Percentiles rank a stretch among this genome's conserved stretches.
Evolutionary conservation across 2,797 vertebrate genomes (phyloP).

Genomic region (Aphelocoma californica): DNA sequence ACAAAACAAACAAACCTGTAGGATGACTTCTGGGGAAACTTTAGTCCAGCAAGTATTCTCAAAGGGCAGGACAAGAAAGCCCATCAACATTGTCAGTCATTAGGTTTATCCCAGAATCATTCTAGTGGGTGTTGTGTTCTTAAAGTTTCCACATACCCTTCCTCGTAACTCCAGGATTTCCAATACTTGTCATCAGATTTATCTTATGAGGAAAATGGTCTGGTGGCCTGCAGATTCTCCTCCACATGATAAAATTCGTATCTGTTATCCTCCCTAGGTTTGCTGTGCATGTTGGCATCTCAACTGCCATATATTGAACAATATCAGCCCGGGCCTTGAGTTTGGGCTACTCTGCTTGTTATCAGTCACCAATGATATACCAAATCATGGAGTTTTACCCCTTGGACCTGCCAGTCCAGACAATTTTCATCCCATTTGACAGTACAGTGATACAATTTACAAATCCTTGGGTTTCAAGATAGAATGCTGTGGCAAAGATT

Average conservation of each 20-base stretch:
- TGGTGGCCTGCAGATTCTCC: background rate
- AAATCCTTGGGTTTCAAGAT: background rate
- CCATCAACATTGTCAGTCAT: background rate
- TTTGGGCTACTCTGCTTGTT: background rate
- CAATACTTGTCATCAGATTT: background rate
- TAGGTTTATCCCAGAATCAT: background rate
- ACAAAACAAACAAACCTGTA: rapidly evolving
- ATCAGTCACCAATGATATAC: background rate
- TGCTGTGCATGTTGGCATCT: background rate
- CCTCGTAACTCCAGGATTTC: background rate
- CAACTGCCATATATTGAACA: rapidly evolving
- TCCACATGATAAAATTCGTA: rapidly evolving
- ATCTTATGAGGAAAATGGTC: background rate
- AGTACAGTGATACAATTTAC: background rate
- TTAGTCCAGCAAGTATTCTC: background rate
- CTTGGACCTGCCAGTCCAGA: background rate
- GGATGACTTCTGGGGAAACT: background rate
- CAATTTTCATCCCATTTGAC: background rate
- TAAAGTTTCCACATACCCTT: background rate
- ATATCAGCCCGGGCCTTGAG: background rate
- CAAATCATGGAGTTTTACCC: background rate
- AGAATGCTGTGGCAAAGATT: background rate
- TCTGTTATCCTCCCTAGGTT: background rate
- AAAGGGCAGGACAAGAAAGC: background rate
- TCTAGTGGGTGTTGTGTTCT: background rate